These are phyloP conservation scores for Bradypodion ventrale DNA, from an alignment of 2,797 vertebrate species.

Conservation along the genomic window DNA sequence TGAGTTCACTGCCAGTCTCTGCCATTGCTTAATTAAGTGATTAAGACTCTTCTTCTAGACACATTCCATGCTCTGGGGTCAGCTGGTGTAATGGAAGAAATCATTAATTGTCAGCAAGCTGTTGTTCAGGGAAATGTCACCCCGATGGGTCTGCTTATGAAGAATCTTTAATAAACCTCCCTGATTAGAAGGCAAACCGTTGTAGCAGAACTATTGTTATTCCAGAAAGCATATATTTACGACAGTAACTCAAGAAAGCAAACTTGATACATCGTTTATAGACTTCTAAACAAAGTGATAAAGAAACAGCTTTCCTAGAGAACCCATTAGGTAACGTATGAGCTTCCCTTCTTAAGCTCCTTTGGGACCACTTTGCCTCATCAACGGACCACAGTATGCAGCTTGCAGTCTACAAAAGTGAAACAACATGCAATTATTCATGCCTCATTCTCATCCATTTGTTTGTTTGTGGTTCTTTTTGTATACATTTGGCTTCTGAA, in stretches of 20 bases:
- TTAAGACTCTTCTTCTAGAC: not conserved
- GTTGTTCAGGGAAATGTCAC: not conserved
- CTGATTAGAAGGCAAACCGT: not conserved
- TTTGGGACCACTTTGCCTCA: constrained; percentile 12
- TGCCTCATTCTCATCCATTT: not conserved
- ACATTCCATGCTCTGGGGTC: not conserved
- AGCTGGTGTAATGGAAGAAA: not conserved
- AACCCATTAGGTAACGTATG: not conserved
- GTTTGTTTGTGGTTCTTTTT: not conserved
- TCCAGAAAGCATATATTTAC: not conserved
- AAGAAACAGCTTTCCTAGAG: not conserved
- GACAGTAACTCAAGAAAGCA: constrained; percentile 3
- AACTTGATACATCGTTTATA: not conserved
- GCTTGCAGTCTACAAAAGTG: not conserved
- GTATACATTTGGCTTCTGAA: no score
- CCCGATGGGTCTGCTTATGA: not conserved
- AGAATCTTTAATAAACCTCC: not conserved
- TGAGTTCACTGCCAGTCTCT: not conserved
- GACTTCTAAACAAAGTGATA: not conserved
- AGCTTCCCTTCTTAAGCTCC: not conserved
- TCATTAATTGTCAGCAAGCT: not conserved
- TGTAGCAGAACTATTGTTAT: not conserved
- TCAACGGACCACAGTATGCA: constrained; percentile 1
- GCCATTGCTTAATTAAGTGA: not conserved
- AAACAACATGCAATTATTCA: not conserved